Conservation (phyloP, 2,113 vertebrate genomes). For the Campylorhamphus procurvoides region DNA sequence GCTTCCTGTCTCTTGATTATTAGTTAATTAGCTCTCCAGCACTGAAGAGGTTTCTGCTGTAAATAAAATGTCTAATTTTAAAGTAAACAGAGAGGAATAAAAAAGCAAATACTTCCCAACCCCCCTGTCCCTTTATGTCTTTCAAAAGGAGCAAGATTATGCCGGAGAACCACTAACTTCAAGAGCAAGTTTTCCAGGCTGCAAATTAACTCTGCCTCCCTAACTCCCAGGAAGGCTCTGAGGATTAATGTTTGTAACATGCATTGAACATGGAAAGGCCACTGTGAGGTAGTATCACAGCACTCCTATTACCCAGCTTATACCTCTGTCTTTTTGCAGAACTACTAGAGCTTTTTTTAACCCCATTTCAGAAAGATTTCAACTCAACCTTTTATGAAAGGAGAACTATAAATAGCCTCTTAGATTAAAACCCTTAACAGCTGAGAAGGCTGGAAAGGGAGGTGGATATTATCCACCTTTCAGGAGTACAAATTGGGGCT, state of each 20-base stretch:
- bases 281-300: not conserved
- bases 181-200: not conserved
- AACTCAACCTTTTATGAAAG: constrained; percentile 60
- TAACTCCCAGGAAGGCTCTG: not conserved
- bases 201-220: not conserved
- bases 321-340: constrained; percentile 16
- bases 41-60: not conserved
- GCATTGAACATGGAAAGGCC: not conserved
- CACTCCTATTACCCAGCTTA: not conserved
- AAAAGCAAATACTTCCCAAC: not conserved
- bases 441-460: constrained; percentile 40
- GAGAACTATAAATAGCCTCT: constrained; percentile 55
- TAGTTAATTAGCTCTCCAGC: constrained; percentile 18
- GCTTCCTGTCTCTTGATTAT: constrained; percentile 10
- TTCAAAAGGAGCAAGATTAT: not conserved
- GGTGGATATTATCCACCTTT: constrained; percentile 52
- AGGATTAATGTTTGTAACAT: not conserved
- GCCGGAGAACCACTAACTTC: not conserved
- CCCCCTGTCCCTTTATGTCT: not conserved
- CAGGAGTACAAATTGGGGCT: constrained; percentile 44
- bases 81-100: constrained; percentile 4
- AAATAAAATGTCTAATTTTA: constrained; percentile 29
- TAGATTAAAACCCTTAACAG: constrained; percentile 58
- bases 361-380: constrained; percentile 60
- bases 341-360: constrained; percentile 43